A percentile compares a stretch with the other conserved stretches of the same genome.
Evolutionary conservation across 2,797 vertebrate species (phyloP).

Genomic region (Urocyon cinereoargenteus): DNA sequence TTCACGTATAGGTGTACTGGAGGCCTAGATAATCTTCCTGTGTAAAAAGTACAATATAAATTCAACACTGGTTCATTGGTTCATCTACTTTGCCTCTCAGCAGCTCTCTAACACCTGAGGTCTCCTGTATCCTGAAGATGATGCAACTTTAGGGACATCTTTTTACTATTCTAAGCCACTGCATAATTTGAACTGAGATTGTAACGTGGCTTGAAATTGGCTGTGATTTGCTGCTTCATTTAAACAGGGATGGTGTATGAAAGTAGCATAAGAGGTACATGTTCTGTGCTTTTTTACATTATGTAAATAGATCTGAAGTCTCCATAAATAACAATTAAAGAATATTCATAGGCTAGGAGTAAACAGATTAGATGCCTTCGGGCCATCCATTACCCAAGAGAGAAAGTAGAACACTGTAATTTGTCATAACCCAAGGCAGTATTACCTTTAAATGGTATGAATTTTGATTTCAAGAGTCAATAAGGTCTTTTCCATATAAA

Average conservation of each 20-base stretch:
- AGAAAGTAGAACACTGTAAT: background rate
- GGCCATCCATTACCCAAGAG: constrained; percentile 44
- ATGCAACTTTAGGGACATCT: constrained; percentile 76
- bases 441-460: constrained; percentile 61
- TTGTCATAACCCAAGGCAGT: constrained; percentile 71
- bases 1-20: constrained; percentile 85
- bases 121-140: constrained; percentile 62
- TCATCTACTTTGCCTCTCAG: constrained; percentile 81
- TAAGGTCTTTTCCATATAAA: constrained; percentile 70
- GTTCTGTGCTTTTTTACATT: constrained; percentile 66
- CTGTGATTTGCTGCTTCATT: constrained; percentile 81
- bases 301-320: constrained; percentile 63
- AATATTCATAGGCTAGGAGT: constrained; percentile 44
- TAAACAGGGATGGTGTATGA: constrained; percentile 76
- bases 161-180: constrained; percentile 64
- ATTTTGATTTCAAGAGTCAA: constrained; percentile 77
- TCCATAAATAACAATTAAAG: constrained; percentile 68
- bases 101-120: constrained; percentile 72
- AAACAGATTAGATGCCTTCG: constrained; percentile 70
- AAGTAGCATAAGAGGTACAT: constrained; percentile 60
- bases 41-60: constrained; percentile 85
- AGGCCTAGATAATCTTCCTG: constrained; percentile 83
- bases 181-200: constrained; percentile 77
- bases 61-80: constrained; percentile 84
- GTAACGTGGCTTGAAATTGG: constrained; percentile 77